Base-by-base conservation (phyloP, 2,888 invertebrate species). In the Baronia brevicornis region DNA sequence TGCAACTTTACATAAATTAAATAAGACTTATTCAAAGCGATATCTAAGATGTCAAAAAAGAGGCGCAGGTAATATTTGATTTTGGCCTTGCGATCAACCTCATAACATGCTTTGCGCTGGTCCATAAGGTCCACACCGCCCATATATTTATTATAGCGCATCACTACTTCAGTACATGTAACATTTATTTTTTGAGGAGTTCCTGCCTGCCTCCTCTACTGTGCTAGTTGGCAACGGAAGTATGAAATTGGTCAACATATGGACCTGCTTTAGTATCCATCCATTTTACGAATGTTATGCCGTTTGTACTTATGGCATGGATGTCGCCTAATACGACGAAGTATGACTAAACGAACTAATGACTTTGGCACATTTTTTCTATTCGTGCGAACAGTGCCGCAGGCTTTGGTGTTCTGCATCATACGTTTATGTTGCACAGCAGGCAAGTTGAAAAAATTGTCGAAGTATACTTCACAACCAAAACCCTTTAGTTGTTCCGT, bases 231-330 rank as follows among this genome's bases (percentile, higher is more conserved):
- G 31, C 23, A 42, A 31, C 29, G 38, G 45, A 26, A 41, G 44
- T 31, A 48, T 33, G 19, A 41, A 44, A 37, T 45, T 48, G 33
- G 42, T 48, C 38, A 45, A 43, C 36, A 42, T 34, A 41, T 45
- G 40, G 13, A 40, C 41, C n/a, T 36, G 41, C 30, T 38, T 41
- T 43, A 28, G 28, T 43, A 40, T 43, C 39, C 43, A 44, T 36
- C 41, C 40, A 38, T 33, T 40, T 43, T 22, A 36, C 26, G 28
- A 31, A 38, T 36, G 40, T 28, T 36, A 40, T 32, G 7, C 38
- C 35, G 17, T 38, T 26, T 29, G 26, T 20, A 30, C 32, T 33
- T 28, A 33, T 25, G 28, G 33, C 23, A 32, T 34, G 18, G 24
- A 25, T 31, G 19, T 31, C 18, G 19, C 31, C 32, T 33, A 20